phyloP scores from a whole-genome alignment of 2,888 invertebrate genomes.

The Mactromeris polynyma region DNA sequence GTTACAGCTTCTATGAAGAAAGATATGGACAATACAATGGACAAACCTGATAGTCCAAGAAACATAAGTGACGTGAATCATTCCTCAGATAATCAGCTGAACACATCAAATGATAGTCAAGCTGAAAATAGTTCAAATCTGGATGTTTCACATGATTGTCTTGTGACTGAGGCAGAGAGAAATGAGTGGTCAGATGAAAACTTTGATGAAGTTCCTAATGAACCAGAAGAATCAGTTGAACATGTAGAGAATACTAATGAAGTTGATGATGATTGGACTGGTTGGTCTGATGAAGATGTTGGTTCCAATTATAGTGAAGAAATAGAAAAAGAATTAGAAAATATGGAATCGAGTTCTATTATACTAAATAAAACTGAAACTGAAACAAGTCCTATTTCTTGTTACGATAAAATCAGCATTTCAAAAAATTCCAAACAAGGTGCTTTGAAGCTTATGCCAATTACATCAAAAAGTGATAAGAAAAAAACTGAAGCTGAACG shows the following conservation, averaged over 20 bases:
- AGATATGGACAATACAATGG: neutral
- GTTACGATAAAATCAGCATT: neutral
- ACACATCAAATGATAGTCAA: neutral
- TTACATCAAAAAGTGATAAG: neutral
- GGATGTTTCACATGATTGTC: neutral
- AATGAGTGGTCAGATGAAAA: conserved; percentile 37
- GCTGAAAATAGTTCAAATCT: neutral
- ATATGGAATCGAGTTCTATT: conserved; percentile 32
- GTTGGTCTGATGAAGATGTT: conserved; percentile 66
- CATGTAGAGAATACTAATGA: conserved; percentile 14
- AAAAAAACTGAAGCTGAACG: conserved; percentile 9
- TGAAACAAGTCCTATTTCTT: neutral
- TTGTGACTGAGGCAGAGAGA: neutral
- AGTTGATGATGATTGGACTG: conserved; percentile 71
- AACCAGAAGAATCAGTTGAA: neutral
- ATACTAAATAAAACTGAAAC: neutral
- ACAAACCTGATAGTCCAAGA: neutral
- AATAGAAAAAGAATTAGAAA: conserved; percentile 70
- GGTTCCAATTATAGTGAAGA: conserved; percentile 71
- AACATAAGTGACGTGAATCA: neutral
- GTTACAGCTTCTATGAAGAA: neutral
- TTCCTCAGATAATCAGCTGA: neutral
- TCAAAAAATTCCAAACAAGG: conserved; percentile 21
- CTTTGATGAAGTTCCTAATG: neutral
- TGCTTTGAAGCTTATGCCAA: conserved; percentile 32